These are phyloP conservation scores for Prunella strophiata DNA, from an alignment of 2,797 vertebrate species.

Conservation along the genomic window DNA sequence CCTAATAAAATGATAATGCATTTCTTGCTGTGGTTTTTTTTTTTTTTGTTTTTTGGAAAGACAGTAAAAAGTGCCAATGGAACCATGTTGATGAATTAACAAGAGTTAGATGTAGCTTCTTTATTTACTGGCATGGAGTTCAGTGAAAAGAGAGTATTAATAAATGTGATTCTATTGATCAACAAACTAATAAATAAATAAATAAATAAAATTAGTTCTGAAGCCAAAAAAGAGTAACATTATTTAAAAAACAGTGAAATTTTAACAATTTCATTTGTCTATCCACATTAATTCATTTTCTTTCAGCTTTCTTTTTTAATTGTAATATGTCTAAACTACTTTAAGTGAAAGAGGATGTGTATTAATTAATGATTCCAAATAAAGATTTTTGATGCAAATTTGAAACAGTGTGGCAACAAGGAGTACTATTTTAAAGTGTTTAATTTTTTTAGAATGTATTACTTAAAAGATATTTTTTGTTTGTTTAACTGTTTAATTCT, in stretches of 20 bases:
- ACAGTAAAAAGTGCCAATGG: not conserved
- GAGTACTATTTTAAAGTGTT: not conserved
- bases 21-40: not conserved
- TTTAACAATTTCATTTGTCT: not conserved
- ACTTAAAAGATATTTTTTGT: not conserved
- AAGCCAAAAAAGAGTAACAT: not conserved
- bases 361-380: not conserved
- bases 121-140: not conserved
- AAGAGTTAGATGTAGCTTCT: not conserved
- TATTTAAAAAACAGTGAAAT: not conserved
- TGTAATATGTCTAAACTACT: not conserved
- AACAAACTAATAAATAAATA: not conserved
- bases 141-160: not conserved
- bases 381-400: not conserved
- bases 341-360: not conserved
- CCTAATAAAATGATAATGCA: not conserved
- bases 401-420: not conserved
- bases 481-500: not conserved
- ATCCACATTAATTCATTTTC: not conserved
- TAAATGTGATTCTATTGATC: not conserved
- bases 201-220: not conserved
- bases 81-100: not conserved
- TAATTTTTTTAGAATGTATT: not conserved
- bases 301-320: not conserved
- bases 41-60: not conserved